A percentile compares a stretch with the other conserved stretches of the same genome.
phyloP scores from a whole-genome alignment of 2,888 invertebrate species.

The Operophtera brumata region DNA sequence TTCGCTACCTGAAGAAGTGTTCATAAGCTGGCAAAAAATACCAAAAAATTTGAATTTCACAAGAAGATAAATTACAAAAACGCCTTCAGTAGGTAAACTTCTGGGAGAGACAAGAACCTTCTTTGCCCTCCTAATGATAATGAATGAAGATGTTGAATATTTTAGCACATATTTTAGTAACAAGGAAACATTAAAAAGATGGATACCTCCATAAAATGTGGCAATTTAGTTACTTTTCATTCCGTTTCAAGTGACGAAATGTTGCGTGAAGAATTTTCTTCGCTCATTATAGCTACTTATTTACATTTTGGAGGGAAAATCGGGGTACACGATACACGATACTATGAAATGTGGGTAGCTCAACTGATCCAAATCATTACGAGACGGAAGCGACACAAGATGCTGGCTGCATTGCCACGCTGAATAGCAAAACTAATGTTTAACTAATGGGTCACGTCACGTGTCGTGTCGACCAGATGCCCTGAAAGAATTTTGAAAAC shows the following conservation, averaged over 20 bases:
- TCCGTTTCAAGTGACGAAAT: conserved; percentile 36
- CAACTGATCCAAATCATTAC: no score
- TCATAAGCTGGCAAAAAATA: no score
- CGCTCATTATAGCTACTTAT: conserved; percentile 29
- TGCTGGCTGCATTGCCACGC: no score
- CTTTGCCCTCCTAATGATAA: not conserved
- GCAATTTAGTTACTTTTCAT: conserved; percentile 38
- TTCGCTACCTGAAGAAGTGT: no score
- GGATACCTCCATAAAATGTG: conserved; percentile 28
- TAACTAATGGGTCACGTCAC: no score
- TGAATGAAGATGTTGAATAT: conserved; percentile 11
- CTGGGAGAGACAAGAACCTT: not conserved
- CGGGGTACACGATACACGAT: conserved; percentile 11
- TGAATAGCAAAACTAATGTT: no score
- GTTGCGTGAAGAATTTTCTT: conserved; percentile 33
- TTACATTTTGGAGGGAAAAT: conserved; percentile 26
- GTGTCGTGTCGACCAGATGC: no score
- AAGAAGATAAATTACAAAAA: not conserved
- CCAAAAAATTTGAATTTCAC: no score
- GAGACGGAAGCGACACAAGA: no score
- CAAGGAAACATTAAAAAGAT: conserved; percentile 18
- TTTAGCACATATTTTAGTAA: conserved; percentile 7
- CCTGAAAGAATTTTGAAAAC: no score
- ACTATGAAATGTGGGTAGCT: no score
- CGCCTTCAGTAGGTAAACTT: not conserved